These are phyloP conservation scores for Trachymyrmex septentrionalis DNA, from an alignment of 1,140 invertebrate genomes.

Conservation along the genomic window DNA sequence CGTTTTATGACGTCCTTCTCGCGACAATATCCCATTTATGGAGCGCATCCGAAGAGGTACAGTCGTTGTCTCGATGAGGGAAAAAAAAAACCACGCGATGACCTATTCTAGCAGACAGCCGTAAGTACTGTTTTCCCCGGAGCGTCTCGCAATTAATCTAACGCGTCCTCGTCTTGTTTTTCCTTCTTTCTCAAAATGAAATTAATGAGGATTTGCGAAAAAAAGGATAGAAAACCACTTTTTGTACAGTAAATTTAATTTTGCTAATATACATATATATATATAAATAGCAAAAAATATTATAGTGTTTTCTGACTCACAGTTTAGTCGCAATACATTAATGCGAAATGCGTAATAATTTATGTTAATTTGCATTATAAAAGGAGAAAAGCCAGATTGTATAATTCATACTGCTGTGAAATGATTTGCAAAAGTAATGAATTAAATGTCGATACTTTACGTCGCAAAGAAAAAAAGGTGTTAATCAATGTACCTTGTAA, in stretches of 20 bases:
- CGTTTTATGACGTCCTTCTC: constrained; percentile 42
- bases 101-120: not conserved
- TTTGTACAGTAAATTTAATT: not conserved
- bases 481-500: not conserved
- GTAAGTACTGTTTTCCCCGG: constrained; percentile 3
- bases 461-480: not conserved
- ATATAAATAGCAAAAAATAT: not conserved
- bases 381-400: not conserved
- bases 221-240: not conserved
- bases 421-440: constrained; percentile 6
- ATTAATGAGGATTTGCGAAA: constrained; percentile 33
- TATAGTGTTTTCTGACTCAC: not conserved
- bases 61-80: not conserved
- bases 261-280: not conserved
- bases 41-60: not conserved
- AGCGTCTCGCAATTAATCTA: constrained; percentile 29
- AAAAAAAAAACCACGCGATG: constrained; percentile 5
- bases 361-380: constrained; percentile 44
- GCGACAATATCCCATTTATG: constrained; percentile 46
- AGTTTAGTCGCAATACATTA: constrained; percentile 12
- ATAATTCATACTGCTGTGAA: constrained; percentile 13
- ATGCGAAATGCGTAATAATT: constrained; percentile 33
- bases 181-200: constrained; percentile 1
- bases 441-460: no score
- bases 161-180: not conserved